A percentile compares a stretch with the other conserved stretches of the same genome.
Conservation (phyloP, 30 jellyfish, hydroid and myxozoan species). For the Chrysaora quinquecirrha region DNA sequence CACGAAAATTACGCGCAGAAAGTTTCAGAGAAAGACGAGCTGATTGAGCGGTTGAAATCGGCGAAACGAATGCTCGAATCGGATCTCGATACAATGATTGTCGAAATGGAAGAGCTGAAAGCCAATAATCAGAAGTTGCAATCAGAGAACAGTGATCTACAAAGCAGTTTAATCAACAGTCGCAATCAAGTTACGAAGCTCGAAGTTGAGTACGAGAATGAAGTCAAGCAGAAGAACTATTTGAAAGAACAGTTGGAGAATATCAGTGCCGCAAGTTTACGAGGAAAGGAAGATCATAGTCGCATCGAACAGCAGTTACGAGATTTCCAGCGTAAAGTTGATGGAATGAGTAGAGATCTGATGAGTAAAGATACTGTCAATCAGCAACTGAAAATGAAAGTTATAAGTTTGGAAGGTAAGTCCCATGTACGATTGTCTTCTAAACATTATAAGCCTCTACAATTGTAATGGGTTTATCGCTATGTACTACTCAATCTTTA, state of each 20-base stretch:
- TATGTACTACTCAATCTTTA: too few species aligned
- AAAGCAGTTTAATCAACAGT: constrained; percentile 54
- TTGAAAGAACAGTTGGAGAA: constrained; percentile 80
- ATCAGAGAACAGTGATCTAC: constrained; percentile 86
- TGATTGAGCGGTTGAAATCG: constrained; percentile 80
- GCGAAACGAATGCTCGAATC: constrained; percentile 71
- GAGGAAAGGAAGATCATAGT: constrained; percentile 77
- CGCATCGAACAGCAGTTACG: constrained; percentile 88
- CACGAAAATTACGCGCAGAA: constrained; percentile 89
- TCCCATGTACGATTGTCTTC: too few species aligned
- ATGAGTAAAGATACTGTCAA: constrained; percentile 73
- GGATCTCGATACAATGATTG: constrained; percentile 70
- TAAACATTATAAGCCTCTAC: too few species aligned
- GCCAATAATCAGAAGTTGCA: constrained; percentile 65
- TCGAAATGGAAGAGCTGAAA: constrained; percentile 74
- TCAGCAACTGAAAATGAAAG: constrained; percentile 79
- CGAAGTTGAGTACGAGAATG: constrained; percentile 89
- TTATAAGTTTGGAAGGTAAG: constrained; percentile 71
- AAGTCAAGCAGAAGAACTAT: constrained; percentile 83
- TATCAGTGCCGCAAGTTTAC: constrained; percentile 43
- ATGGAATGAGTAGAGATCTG: constrained; percentile 77
- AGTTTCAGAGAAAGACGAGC: constrained; percentile 79
- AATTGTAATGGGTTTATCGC: too few species aligned
- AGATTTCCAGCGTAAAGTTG: constrained; percentile 88
- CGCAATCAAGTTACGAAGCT: constrained; percentile 76